Conservation (phyloP, 2,888 invertebrate genomes). For the Lymantria monacha region DNA sequence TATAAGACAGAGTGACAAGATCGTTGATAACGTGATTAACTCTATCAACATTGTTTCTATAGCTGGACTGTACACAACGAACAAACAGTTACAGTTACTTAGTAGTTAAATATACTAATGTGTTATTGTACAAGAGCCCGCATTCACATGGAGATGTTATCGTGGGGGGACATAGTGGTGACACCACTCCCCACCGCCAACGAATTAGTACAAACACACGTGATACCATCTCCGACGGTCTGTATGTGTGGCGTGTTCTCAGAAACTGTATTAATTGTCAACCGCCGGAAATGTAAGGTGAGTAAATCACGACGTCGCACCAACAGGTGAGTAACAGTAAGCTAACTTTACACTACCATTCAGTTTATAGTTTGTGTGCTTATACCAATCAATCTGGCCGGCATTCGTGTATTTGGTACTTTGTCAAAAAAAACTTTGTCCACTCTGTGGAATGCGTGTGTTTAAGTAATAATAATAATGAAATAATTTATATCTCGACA, state of each 20-base stretch:
- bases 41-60: no score
- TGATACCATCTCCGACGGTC: slow-evolving; percentile 21
- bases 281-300: slow-evolving; percentile 33
- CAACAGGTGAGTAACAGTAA: slow-evolving; percentile 2
- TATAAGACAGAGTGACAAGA: no score
- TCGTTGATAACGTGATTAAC: no score
- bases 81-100: no score
- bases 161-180: slow-evolving; percentile 14
- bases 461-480: no score
- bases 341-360: neutral
- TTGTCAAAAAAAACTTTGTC: no score
- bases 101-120: neutral
- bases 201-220: slow-evolving; percentile 26
- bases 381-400: no score
- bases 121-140: slow-evolving; percentile 8
- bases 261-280: slow-evolving; percentile 34
- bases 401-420: no score
- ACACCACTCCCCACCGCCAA: slow-evolving; percentile 8
- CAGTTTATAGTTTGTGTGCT: no score
- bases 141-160: slow-evolving; percentile 29
- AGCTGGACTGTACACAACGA: no score
- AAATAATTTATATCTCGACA: no score
- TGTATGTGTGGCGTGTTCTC: slow-evolving; percentile 29
- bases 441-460: no score
- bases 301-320: slow-evolving; percentile 15